Base-by-base conservation (phyloP, 1,140 invertebrate genomes). In the Sinella curviseta region DNA sequence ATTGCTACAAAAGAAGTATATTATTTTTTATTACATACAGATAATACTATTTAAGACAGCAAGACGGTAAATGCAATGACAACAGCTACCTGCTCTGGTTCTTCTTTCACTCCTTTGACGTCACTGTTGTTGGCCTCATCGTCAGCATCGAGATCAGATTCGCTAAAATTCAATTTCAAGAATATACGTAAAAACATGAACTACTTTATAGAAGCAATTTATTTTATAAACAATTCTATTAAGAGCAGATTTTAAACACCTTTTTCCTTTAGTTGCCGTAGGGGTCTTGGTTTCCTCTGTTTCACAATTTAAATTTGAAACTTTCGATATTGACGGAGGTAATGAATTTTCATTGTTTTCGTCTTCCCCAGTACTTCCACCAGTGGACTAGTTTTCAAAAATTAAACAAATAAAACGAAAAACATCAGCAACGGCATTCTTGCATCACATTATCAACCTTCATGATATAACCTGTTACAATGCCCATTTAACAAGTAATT, bases 81-180 rank as follows among this genome's bases (percentile, higher is more conserved):
- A 78, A 60, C 31, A 82, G 85, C 80, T 85, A 85, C 76, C 85
- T 85, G 86, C 73, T 86, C 86, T 80, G 85, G 87, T 82, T 86
- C 88, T 78, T 86, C 87, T 79, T 24, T 82, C 67, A 84, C 86
- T 87, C 82, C 88, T 88, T 81, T 89, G 88, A 82, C 88, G 26
- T 78, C 83, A 77, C 83, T 83, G 60, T 82, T 83, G 84, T 90
- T 90, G 84, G 91, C 90, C 84, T 91, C 91, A 80, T 91, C 88
- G 83, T 91, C 91, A 35, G 91, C 91, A 81, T 91, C 91, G 36
- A 91, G 85, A 85, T 91, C 91, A 78, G 90, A 91, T 67, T 90
- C 90, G 85, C 90, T 82, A 35, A 48, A n/a, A n/a, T n/a, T 20
- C 39, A 48, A 48, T 20, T 12, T 48, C 8, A 48, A 31, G 39